phyloP scores from a whole-genome alignment of 2,888 invertebrate genomes.

The Caenorhabditis sp. region DNA sequence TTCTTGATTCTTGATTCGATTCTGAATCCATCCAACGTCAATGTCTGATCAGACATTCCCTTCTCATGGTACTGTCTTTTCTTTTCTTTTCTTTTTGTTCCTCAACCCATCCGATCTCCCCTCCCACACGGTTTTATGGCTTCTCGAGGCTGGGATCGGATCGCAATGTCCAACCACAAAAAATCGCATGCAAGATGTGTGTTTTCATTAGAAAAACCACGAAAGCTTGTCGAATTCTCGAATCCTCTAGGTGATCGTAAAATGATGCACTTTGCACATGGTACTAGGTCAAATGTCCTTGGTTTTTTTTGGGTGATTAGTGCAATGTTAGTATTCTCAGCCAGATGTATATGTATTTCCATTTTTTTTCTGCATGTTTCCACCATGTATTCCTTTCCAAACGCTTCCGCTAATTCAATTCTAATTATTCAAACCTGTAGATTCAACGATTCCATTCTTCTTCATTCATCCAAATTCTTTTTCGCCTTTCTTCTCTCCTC shows the following conservation, averaged over 20 bases:
- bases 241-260: not conserved
- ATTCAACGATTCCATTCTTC: not conserved
- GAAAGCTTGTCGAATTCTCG: not conserved
- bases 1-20: constrained; percentile 14
- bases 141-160: not conserved
- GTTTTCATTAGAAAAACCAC: not conserved
- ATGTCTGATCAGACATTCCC: no score
- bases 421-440: constrained; percentile 4
- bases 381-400: not conserved
- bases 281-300: not conserved
- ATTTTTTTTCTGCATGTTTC: not conserved
- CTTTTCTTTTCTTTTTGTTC: no score
- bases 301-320: not conserved
- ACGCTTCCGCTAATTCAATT: not conserved
- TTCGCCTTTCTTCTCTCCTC: not conserved
- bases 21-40: no score
- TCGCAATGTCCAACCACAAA: not conserved
- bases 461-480: not conserved
- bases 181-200: no score
- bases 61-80: not conserved
- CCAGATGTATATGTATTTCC: not conserved
- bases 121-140: not conserved
- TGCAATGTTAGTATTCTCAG: no score
- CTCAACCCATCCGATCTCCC: no score
- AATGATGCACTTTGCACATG: not conserved